Evolutionary conservation across 1,140 invertebrate genomes (phyloP).

Genomic region (Hesperophylax magnus): DNA sequence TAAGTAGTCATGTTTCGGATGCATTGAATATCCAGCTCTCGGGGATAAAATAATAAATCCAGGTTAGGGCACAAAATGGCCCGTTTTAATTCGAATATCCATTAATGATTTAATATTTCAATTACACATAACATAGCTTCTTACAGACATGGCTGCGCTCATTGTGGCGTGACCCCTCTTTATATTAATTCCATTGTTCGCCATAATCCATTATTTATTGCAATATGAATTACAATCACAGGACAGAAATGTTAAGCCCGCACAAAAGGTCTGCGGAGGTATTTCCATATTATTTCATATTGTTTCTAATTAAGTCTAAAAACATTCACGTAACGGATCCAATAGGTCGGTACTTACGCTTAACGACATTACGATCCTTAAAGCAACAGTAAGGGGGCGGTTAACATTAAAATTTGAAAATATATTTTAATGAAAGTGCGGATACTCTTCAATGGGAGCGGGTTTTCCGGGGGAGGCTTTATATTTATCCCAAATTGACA

Average conservation of each 20-base stretch:
- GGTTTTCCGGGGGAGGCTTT: background rate
- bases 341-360: slow-evolving; percentile 56
- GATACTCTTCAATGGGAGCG: slow-evolving; percentile 41
- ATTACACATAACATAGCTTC: slow-evolving; percentile 56
- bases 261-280: slow-evolving; percentile 56
- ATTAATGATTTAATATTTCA: slow-evolving; percentile 58
- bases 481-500: slow-evolving; percentile 28
- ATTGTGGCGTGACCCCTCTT: slow-evolving; percentile 45
- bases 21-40: background rate
- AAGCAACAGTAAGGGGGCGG: slow-evolving; percentile 39
- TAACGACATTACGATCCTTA: slow-evolving; percentile 55
- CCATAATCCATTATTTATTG: slow-evolving; percentile 58
- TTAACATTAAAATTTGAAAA: slow-evolving; percentile 59
- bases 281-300: slow-evolving; percentile 58
- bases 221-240: slow-evolving; percentile 58
- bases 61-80: slow-evolving; percentile 27
- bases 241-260: slow-evolving; percentile 54
- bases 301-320: slow-evolving; percentile 59
- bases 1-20: background rate
- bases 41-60: slow-evolving; percentile 1
- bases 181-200: slow-evolving; percentile 56
- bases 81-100: slow-evolving; percentile 42
- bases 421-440: slow-evolving; percentile 58
- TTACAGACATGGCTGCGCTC: slow-evolving; percentile 50
- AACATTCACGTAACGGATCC: slow-evolving; percentile 56